Evolutionary conservation across 2,888 invertebrate genomes (phyloP).

Genomic region (Tolmerus cingulatus): DNA sequence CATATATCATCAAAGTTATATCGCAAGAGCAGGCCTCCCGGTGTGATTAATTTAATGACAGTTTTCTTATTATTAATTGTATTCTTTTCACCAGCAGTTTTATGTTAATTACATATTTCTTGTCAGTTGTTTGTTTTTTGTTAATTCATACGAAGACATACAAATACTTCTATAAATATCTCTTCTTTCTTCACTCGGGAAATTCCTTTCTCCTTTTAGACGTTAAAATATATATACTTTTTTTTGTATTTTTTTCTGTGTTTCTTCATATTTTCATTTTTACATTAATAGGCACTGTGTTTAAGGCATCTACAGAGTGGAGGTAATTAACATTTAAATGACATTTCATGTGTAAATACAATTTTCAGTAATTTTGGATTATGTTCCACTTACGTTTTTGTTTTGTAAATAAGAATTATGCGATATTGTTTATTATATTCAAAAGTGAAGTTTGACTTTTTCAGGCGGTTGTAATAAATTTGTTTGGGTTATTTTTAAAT

Average conservation of each 20-base stretch:
- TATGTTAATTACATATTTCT: slow-evolving; percentile 17
- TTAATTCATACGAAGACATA: not conserved
- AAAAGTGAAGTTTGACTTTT: not conserved
- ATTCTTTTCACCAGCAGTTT: slow-evolving; percentile 40
- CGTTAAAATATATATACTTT: not conserved
- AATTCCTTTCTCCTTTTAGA: not conserved
- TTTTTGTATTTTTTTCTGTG: slow-evolving; percentile 31
- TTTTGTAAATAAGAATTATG: not conserved
- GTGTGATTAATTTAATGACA: slow-evolving; percentile 1
- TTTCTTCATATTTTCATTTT: slow-evolving; percentile 50
- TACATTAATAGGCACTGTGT: slow-evolving; percentile 76
- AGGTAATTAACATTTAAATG: slow-evolving; percentile 57
- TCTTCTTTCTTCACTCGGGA: not conserved
- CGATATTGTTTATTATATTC: not conserved
- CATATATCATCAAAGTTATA: not conserved
- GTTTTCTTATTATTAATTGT: slow-evolving; percentile 32
- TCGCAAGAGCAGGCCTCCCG: not conserved
- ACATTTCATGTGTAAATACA: slow-evolving; percentile 21
- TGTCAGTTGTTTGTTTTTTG: not conserved
- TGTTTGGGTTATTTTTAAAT: not conserved
- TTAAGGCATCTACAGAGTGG: slow-evolving; percentile 84
- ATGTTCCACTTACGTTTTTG: not conserved
- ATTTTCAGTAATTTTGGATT: not conserved
- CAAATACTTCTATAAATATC: slow-evolving; percentile 3
- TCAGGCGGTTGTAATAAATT: not conserved